These are phyloP conservation scores for Eilema depressum DNA, from an alignment of 2,888 invertebrate genomes.

Conservation along the genomic window DNA sequence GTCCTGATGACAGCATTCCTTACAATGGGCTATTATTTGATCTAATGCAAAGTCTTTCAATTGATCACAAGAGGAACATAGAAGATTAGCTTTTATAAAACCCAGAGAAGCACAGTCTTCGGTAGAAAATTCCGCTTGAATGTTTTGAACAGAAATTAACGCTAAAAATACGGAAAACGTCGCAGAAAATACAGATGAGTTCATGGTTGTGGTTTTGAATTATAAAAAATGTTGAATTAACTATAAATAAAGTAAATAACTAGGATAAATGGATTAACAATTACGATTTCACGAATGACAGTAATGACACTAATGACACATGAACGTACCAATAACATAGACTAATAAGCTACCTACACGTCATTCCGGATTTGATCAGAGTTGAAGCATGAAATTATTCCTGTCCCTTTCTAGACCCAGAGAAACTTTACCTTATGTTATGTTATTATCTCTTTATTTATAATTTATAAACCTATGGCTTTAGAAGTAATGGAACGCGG, in stretches of 20 bases:
- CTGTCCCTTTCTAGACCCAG: neutral
- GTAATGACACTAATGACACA: neutral
- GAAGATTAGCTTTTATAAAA: conserved; percentile 93
- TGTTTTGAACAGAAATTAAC: conserved; percentile 43
- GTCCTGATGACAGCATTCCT: conserved; percentile 93
- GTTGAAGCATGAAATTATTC: neutral
- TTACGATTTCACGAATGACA: neutral
- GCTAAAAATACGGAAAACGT: conserved; percentile 30
- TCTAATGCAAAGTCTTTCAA: conserved; percentile 91
- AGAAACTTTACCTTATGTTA: neutral
- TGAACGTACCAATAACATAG: neutral
- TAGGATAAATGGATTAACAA: too few relatives aligned
- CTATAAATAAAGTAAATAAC: neutral
- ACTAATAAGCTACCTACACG: neutral
- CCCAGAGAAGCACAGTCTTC: conserved; percentile 95
- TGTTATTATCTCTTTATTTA: neutral
- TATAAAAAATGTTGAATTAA: neutral
- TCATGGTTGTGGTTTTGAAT: neutral
- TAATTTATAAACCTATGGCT: neutral
- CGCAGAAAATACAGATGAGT: conserved; percentile 24
- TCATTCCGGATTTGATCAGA: neutral
- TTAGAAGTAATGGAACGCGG: conserved; percentile 8
- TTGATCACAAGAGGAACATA: conserved; percentile 96
- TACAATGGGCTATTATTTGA: conserved; percentile 90
- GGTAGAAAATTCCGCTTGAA: conserved; percentile 88